Base-by-base conservation (phyloP, 1,140 invertebrate species). In the Meloidogyne hapla region DNA sequence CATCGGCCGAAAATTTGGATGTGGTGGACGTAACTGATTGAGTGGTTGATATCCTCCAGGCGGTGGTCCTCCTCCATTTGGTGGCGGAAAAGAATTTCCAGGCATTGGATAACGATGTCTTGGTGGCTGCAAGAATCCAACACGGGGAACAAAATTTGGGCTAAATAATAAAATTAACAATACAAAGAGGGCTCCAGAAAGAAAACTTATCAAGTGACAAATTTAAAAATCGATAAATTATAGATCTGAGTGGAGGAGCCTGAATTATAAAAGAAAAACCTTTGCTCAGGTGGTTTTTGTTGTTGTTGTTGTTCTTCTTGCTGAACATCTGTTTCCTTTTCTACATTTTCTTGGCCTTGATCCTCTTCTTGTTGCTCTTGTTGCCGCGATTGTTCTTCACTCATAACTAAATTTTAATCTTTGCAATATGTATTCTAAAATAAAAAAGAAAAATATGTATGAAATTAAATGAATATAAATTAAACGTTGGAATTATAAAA, bases 1-100 rank as follows among this genome's bases (percentile, higher is more conserved):
- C 21, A 67, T 67, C n/a, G 56, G 21, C 13, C 71, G 45, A 64
- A 64, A 64, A 73, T 63, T 63, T 10, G 70, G 70, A 5, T 28
- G 70, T 0, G 56, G 42, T 15, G 56, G 56, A 0, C 71, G 48
- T n/a, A 56, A n/a, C n/a, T 56, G 48, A 33, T 33, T 33, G 33
- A 33, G 33, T 9, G 18, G 48, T 1, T 4, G 48, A 42, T 42
- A 42, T 1, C 18, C 18, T 56, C 48, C 48, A 56, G 48, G 45
- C 45, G 45, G 45, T 15, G 45, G 13, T 48, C 45, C 48, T 13
- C 48, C 48, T 15, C 48, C 48, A 56, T 56, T 56, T 8, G 48
- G 48, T 8, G 33, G 33, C 33, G 48, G 48, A n/a, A 56, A 56
- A 0, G 48, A 56, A 56, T 56, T 56, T 21, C 18, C 18, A n/a